These are phyloP conservation scores for Eulithis testata DNA, from an alignment of 2,888 invertebrate genomes.

Conservation along the genomic window DNA sequence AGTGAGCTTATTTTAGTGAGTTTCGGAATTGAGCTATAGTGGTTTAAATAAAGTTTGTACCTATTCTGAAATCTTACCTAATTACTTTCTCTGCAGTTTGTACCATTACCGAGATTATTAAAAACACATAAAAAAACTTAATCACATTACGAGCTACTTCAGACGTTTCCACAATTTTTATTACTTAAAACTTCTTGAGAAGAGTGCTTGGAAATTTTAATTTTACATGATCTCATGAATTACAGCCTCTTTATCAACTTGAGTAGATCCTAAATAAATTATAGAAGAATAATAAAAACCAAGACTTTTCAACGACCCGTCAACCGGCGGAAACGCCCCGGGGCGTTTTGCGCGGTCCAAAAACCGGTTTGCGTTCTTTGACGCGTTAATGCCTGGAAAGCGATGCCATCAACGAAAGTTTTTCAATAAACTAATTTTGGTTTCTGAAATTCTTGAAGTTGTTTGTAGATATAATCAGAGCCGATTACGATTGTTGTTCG, in stretches of 20 bases:
- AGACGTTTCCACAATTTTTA: constrained; percentile 41
- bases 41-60: neutral
- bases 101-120: neutral
- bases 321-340: too few relatives aligned
- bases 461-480: too few relatives aligned
- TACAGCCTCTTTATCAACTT: constrained; percentile 47
- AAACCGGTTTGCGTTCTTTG: too few relatives aligned
- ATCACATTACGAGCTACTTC: constrained; percentile 32
- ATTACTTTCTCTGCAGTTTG: neutral
- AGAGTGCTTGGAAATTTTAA: constrained; percentile 46
- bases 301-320: constrained; percentile 11
- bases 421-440: too few relatives aligned
- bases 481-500: too few relatives aligned
- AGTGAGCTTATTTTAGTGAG: too few relatives aligned
- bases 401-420: too few relatives aligned
- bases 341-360: too few relatives aligned
- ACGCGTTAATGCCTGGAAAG: too few relatives aligned
- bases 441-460: too few relatives aligned
- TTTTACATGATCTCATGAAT: constrained; percentile 50
- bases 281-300: constrained; percentile 22
- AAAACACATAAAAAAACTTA: constrained; percentile 26
- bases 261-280: constrained; percentile 28
- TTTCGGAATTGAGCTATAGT: too few relatives aligned
- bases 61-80: neutral
- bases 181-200: constrained; percentile 37